Evolutionary conservation across 2,888 invertebrate species (phyloP), one percentile per base, ranked within the genome.

Genomic region (Eumacrocentrus americanus): DNA sequence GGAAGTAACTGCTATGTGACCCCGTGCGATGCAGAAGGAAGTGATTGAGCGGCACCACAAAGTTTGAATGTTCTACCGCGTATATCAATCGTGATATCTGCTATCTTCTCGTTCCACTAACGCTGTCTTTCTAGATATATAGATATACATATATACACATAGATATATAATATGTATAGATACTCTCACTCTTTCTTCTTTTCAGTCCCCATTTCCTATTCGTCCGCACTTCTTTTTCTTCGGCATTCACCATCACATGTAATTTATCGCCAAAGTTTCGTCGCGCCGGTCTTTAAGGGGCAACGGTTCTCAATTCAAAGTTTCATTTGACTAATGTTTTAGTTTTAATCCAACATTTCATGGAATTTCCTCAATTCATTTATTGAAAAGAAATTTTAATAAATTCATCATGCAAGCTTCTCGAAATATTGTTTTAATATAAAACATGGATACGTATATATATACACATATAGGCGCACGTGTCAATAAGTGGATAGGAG

Each of bases 231-330:
- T 57, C 44, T 35, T 63, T 63, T 60, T 58, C 54, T 65, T 51
- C 59, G 44, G 60, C 65, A 67, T 65, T 67, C 65, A 61, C 60
- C 59, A 59, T 47, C 34, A 20, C 25, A 42, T 61, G 62, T 67
- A 69, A 69, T 67, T 67, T 69, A 69, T 67, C 61, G 63, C 61
- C 64, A 65, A 69, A 67, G 66, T 67, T 69, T 69, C 66, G 65
- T 64, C 67, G 67, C 63, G 53, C 52, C 62, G 63, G 63, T 56
- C 66, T 66, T 69, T 69, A 65, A 67, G 65, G 65, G 65, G 57
- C 69, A 61, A 61, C 23, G 67, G 64, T 61, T 63, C 64, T 64
- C 65, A 65, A 58, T 51, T 44, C 35, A 22, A 61, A 58, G 50
- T 29, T 55, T 62, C 14, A n/a, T 25, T 40, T n/a, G n/a, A n/a